Evolutionary conservation across 2,888 invertebrate species (phyloP).

Genomic region (Xestia sexstrigata): DNA sequence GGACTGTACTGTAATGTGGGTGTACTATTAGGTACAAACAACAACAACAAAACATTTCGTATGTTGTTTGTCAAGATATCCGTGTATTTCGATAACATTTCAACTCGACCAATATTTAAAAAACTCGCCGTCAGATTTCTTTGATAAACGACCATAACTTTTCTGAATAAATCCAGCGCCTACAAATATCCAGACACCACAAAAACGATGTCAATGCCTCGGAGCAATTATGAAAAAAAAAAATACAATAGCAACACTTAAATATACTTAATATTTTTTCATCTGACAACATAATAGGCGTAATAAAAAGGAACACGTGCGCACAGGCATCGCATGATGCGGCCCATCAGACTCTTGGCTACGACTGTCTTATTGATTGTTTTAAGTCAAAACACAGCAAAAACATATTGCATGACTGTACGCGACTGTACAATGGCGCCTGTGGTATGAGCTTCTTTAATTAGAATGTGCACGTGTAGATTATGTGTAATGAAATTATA

Average conservation of each 20-base stretch:
- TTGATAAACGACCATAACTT: neutral
- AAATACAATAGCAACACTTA: slow-evolving; percentile 75
- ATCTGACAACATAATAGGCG: slow-evolving; percentile 83
- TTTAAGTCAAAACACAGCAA: slow-evolving; percentile 69
- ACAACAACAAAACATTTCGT: neutral
- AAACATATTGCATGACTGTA: slow-evolving; percentile 64
- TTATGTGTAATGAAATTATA: slow-evolving; percentile 49
- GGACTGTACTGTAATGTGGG: neutral
- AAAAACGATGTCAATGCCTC: slow-evolving; percentile 70
- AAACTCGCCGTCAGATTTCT: neutral
- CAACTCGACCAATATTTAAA: neutral
- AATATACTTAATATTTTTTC: slow-evolving; percentile 77
- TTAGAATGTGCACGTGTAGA: slow-evolving; percentile 52
- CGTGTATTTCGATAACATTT: neutral
- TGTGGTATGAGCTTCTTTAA: slow-evolving; percentile 40
- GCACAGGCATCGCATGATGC: slow-evolving; percentile 79
- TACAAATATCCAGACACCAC: slow-evolving; percentile 18
- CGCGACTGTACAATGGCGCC: slow-evolving; percentile 51
- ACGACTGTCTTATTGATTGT: slow-evolving; percentile 78
- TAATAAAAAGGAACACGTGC: slow-evolving; percentile 83
- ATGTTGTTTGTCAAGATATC: neutral
- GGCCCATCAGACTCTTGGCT: slow-evolving; percentile 77
- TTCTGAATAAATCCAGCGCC: slow-evolving; percentile 1
- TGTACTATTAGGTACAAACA: neutral
- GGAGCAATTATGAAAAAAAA: slow-evolving; percentile 69